Base-by-base conservation (phyloP, 2,113 vertebrate genomes). In the Ptyas mucosa region DNA sequence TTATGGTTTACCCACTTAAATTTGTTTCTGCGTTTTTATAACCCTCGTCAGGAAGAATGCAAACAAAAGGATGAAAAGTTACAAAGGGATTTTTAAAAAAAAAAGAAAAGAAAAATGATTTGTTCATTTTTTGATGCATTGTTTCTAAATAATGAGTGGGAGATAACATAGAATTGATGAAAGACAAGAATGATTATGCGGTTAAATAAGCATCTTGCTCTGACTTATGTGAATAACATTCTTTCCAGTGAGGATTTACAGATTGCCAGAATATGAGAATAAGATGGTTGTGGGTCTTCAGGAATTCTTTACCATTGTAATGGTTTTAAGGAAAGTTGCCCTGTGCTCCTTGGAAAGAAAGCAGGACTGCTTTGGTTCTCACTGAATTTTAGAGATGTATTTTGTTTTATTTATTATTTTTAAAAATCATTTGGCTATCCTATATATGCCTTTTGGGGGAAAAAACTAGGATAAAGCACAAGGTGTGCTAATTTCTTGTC, bases 201-300 rank as follows among this genome's bases (percentile, higher is more conserved):
- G 14, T n/a, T 24, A n/a, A 20, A 39, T 51, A 29, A 86, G 18
- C 69, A 81, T 21, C 34, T 39, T 81, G 69, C 69, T 81, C 34
- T 81, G 39, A 81, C 18, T 91, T 90, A 88, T 87, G 75, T 89
- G 89, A 91, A 52, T 89, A 91, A 94, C 81, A 89, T 89, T 94
- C 93, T 95, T 94, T 89, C 92, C 89, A 43, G 26, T 21, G 91
- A 52, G 89, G 92, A 75, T 95, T 64, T 91, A 90, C 91, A 10
- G 57, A 11, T 23, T 54, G 43, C 43, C 18, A 7, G 18, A 49
- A 51, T 39, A 64, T 2, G 53, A 53, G 49, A 91, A 26, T 26
- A 55, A 55, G 43, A 24, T 1, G 26, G 85, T 55, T 81, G 10
- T 21, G 58, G 75, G 58, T 43, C 12, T 93, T 85, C 85, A 43